Base-by-base conservation (phyloP, 2,888 invertebrate genomes). In the Nomada flava region DNA sequence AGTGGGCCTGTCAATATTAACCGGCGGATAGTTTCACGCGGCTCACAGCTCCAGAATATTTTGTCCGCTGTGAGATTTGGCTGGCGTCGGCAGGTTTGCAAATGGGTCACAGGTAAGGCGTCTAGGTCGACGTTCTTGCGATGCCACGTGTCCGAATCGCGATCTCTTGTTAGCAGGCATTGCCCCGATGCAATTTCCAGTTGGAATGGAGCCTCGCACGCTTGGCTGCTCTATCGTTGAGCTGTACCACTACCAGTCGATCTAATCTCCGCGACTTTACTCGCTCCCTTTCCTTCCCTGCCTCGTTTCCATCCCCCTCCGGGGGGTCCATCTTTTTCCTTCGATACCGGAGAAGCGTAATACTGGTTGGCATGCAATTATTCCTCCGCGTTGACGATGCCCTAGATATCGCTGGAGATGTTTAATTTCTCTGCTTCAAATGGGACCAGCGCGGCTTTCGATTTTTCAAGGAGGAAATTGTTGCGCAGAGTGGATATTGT, bases 1-100 rank as follows among this genome's bases (percentile, higher is more conserved):
- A 87, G 75, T 83, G 53, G 64, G 47, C 65, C 63, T 64, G 84
- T 84, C 86, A 80, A 88, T 88, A 86, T 88, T 86, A 86, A 88
- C 86, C 86, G 62, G 55, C 7, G 2, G 44, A 44, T 52, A 72
- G 63, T 60, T 76, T 62, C 42, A 47, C 18, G 18, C 9, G 23
- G 13, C 52, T 29, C 29, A 29, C 29, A 7, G 29, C 7, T 0
- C 53, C 63, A 11, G 50, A n/a, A 23, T 53, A n/a, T 23, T 36
- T 42, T 71, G 79, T 62, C 67, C 77, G 70, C 26, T 10, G 18
- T 1, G 29, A 26, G 36, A 78, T 47, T 70, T 62, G 65, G 36
- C 53, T 15, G 23, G 60, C 60, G 50, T 64, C 65, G 72, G 65
- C 82, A 79, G 82, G 82, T 83, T 81, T 78, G 75, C 67, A 84